A percentile compares a stretch with the other conserved stretches of the same genome.
Conservation (phyloP, 2,888 invertebrate genomes). For the Dicyrtoma fusca region DNA sequence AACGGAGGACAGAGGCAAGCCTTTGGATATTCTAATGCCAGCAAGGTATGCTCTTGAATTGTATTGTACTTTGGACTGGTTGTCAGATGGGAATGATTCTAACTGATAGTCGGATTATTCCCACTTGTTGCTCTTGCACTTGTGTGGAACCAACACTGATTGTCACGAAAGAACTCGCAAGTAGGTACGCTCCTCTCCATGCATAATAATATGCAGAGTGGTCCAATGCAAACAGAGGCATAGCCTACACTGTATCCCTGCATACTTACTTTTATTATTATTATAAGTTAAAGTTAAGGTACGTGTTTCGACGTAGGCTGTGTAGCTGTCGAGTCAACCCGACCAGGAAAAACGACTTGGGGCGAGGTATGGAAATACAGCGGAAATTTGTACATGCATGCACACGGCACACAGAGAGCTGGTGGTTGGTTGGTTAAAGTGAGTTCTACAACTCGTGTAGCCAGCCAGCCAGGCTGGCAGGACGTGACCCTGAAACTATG, state of each 20-base stretch:
- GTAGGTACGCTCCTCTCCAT: too few species aligned
- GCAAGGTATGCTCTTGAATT: conserved; percentile 21
- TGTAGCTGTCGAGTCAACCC: conserved; percentile 33
- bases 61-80: conserved; percentile 33
- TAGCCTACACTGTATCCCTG: not conserved
- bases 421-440: conserved; percentile 8
- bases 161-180: conserved; percentile 24
- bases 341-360: conserved; percentile 37
- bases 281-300: not conserved
- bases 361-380: conserved; percentile 36
- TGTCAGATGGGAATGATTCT: conserved; percentile 36
- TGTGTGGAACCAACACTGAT: conserved; percentile 34
- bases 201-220: not conserved
- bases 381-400: conserved; percentile 28
- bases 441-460: not conserved
- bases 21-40: not conserved
- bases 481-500: conserved; percentile 49
- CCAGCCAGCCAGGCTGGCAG: conserved; percentile 23
- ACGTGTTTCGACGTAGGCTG: too few species aligned
- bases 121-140: conserved; percentile 36
- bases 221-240: not conserved
- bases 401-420: not conserved
- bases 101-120: conserved; percentile 37
- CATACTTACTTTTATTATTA: not conserved
- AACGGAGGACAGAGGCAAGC: too few species aligned